phyloP scores from a whole-genome alignment of 2,797 vertebrate species.

The Hipposideros larvatus region DNA sequence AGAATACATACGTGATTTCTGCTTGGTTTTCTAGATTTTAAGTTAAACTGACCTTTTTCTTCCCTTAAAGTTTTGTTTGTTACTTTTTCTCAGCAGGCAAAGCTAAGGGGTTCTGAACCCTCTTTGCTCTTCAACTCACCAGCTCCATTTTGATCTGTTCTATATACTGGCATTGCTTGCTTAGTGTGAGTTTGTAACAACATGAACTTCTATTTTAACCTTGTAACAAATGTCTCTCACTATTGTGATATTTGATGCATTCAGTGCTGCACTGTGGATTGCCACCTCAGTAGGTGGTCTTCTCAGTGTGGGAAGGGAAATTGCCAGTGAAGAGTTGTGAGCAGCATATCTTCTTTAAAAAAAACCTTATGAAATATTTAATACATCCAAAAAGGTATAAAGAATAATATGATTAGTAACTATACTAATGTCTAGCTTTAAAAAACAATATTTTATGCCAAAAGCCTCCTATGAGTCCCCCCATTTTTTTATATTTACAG shows the following conservation, averaged over 20 bases:
- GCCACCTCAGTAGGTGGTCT: neutral
- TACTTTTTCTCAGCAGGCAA: neutral
- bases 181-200: conserved; percentile 21
- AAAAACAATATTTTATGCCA: neutral
- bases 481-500: neutral
- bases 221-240: neutral
- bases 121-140: neutral
- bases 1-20: neutral
- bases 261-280: neutral
- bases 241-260: neutral
- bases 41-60: neutral
- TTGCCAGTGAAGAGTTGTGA: conserved; percentile 11
- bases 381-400: neutral
- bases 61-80: conserved; percentile 22
- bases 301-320: neutral
- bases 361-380: conserved; percentile 11
- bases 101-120: neutral
- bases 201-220: neutral
- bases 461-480: neutral
- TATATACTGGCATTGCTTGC: neutral
- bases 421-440: neutral
- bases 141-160: neutral
- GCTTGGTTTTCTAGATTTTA: neutral
- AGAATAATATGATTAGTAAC: conserved; percentile 5
- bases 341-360: neutral